Conservation (phyloP, 2,113 vertebrate species). For the Corythoichthys haematopterus region DNA sequence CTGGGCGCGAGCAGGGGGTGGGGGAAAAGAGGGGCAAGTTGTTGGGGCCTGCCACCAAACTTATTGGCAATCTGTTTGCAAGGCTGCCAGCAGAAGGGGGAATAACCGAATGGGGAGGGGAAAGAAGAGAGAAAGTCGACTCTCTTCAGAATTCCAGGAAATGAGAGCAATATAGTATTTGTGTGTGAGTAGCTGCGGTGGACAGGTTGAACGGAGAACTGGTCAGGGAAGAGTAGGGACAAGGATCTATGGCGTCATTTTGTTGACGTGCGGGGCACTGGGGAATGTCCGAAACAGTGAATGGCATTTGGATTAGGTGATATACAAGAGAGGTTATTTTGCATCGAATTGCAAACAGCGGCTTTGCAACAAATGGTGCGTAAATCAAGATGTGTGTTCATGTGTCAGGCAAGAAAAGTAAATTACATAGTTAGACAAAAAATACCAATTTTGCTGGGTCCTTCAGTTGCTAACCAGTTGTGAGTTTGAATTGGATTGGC, state of each 20-base stretch:
- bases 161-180: conserved; percentile 26
- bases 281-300: conserved; percentile 35
- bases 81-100: conserved; percentile 47
- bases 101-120: conserved; percentile 49
- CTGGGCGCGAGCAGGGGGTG: conserved; percentile 36
- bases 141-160: conserved; percentile 42
- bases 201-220: conserved; percentile 34
- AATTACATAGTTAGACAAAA: conserved; percentile 31
- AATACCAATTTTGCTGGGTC: conserved; percentile 22
- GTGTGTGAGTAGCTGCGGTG: conserved; percentile 8
- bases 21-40: conserved; percentile 30
- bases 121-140: conserved; percentile 57
- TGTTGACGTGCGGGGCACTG: conserved; percentile 28
- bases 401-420: conserved; percentile 27
- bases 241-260: conserved; percentile 53
- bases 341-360: conserved; percentile 37
- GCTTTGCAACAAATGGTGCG: conserved; percentile 27
- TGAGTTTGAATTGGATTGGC: not conserved
- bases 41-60: conserved; percentile 57
- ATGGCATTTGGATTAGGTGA: conserved; percentile 58
- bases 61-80: conserved; percentile 77
- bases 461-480: conserved; percentile 16
- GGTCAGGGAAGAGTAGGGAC: conserved; percentile 20
- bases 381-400: conserved; percentile 42
- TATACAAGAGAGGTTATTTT: conserved; percentile 34